Percentiles rank a stretch among this genome's conserved stretches.
Evolutionary conservation across 2,888 invertebrate genomes (phyloP).

Genomic region (Parascotia fuliginaria): DNA sequence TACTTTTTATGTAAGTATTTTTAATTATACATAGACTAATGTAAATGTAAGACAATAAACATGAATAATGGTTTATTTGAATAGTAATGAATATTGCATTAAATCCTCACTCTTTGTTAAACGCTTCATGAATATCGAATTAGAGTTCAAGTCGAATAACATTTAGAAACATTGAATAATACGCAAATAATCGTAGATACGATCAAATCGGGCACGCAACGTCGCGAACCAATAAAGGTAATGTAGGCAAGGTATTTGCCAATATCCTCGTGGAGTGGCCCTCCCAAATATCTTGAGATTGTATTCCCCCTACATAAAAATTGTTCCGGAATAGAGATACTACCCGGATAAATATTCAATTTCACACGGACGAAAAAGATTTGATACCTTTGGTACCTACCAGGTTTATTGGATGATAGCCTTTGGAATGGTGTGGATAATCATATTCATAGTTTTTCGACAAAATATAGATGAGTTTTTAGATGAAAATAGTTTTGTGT

Average conservation of each 20-base stretch:
- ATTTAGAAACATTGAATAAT: constrained; percentile 73
- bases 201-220: constrained; percentile 75
- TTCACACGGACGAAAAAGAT: constrained; percentile 85
- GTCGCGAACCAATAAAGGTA: constrained; percentile 83
- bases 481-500: constrained; percentile 60
- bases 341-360: constrained; percentile 86
- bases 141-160: constrained; percentile 64
- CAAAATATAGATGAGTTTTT: constrained; percentile 68
- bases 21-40: constrained; percentile 25
- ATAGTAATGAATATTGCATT: constrained; percentile 45
- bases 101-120: constrained; percentile 44
- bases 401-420: constrained; percentile 84
- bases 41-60: constrained; percentile 26
- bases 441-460: constrained; percentile 82
- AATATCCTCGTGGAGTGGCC: constrained; percentile 83
- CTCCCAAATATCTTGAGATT: constrained; percentile 84
- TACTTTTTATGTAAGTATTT: constrained; percentile 23
- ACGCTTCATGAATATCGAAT: constrained; percentile 57
- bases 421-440: constrained; percentile 83
- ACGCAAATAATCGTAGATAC: constrained; percentile 74
- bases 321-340: constrained; percentile 85
- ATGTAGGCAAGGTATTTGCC: constrained; percentile 84
- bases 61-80: constrained; percentile 30
- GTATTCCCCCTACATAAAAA: constrained; percentile 85
- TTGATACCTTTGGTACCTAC: constrained; percentile 83